Base-by-base conservation (phyloP, 35 echinoderm and acorn worm genomes). In the Heliocidaris tuberculata region DNA sequence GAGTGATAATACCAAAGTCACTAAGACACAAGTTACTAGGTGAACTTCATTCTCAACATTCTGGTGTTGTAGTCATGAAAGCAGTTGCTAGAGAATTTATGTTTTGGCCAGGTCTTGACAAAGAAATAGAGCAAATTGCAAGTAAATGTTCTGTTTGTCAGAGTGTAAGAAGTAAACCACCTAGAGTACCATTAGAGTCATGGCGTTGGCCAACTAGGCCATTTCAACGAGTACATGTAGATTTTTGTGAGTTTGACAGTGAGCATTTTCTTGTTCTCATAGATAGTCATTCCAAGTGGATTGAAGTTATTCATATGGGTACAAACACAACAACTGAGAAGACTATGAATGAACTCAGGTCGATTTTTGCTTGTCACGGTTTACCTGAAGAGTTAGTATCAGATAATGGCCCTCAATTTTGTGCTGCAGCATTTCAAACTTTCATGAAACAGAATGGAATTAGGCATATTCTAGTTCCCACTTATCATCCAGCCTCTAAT, bases 41-140 rank as follows among this genome's bases (percentile, higher is more conserved):
- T 85, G 93, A 94, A 31, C 60, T 94, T 31, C 93, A 94, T 94
- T 5, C 59, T 42, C 50, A 94, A 47, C 93, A 94, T n/a, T 78
- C 56, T 5, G 86, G 86, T 30, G 42, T 88, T 15, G 47, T 19
- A 30, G 5, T 21, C 6, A 88, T 30, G 27, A 88, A 88, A 30
- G 27, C 0, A 31, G 12, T 88, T 42, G 86, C 86, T 13, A 32
- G 0, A 88, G 27, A 8, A 15, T 35, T 31, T 88, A 30, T 88
- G 2, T 13, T 88, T 31, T 8, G 6, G 27, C 31, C 5, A 31
- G 86, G 16, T n/a, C n/a, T n/a, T n/a, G n/a, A n/a, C n/a, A n/a
- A n/a, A n/a, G n/a, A n/a, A n/a, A n/a, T n/a, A n/a, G n/a, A n/a
- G n/a, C n/a, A n/a, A n/a, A n/a, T n/a, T n/a, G n/a, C n/a, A n/a